Evolutionary conservation across 2,113 vertebrate species (phyloP).

Genomic region (Lophura nycthemera): DNA sequence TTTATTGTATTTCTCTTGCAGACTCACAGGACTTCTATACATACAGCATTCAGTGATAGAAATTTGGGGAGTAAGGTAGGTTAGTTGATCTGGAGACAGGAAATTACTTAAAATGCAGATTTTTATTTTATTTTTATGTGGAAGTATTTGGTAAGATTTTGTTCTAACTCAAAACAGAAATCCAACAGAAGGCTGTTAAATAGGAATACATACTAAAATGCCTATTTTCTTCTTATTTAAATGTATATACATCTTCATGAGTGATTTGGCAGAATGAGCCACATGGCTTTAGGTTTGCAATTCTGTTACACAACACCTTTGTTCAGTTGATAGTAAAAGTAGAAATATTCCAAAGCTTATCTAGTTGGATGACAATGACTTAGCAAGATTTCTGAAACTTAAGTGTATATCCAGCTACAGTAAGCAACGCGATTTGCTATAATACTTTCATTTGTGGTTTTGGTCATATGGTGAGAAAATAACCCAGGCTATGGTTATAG

Average conservation of each 20-base stretch:
- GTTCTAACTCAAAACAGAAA: background rate
- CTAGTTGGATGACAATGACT: background rate
- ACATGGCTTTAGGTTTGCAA: background rate
- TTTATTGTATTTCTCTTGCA: background rate
- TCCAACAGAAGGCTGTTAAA: background rate
- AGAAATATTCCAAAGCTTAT: background rate
- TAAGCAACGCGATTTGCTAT: background rate
- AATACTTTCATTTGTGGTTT: background rate
- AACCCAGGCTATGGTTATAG: background rate
- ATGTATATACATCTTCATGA: background rate
- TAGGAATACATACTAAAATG: background rate
- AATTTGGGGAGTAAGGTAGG: background rate
- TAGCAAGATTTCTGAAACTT: background rate
- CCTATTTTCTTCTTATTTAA: background rate
- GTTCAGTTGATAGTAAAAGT: background rate
- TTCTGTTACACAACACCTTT: background rate
- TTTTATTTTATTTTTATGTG: background rate
- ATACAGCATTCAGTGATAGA: background rate
- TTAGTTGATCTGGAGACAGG: background rate
- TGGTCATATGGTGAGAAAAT: background rate
- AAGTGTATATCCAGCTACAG: background rate
- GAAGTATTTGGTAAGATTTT: background rate
- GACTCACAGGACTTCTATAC: background rate
- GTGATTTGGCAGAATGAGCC: background rate
- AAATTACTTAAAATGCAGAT: background rate